Base-by-base conservation (phyloP, 2,888 invertebrate species). In the Synanthedon andrenaeformis region DNA sequence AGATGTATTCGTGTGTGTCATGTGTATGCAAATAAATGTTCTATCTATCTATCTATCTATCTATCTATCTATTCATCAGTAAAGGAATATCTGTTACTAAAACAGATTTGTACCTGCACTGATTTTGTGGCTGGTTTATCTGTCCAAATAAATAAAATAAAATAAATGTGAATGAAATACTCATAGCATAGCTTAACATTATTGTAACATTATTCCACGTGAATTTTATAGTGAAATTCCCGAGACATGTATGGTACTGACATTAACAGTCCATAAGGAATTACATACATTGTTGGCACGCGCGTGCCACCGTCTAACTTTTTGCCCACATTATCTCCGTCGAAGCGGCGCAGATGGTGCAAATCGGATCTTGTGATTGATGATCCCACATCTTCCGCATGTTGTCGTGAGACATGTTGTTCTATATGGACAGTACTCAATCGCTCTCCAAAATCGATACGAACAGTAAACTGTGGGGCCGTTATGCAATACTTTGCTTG, bases 371-470 rank as follows among this genome's bases (percentile, higher is more conserved):
- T 45, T 14, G 67, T 79, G 83, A 83, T 82, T 79, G 78, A 82
- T 78, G 77, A 57, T 63, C 61, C 58, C 56, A 63, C 63, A 66
- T 66, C 79, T 82, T 81, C 82, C 83, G 83, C 81, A 75, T 45
- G 45, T 14, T 82, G 57, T 63, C 67, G 66, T 74, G 70, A 69
- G 72, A 63, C 61, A 57, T 49, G 41, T 53, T 57, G 51, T 28
- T 13, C 52, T 11, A 17, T 51, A 50, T 55, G 52, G 51, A 55
- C 55, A 42, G 35, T 67, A 58, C 58, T 56, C 57, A 56, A 53
- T 58, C 61, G 64, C 69, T 66, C 62, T 67, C 69, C 74, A 64
- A 79, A 82, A 80, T 76, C 67, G 70, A 75, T 76, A 66, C 58
- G 56, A 73, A 77, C 80, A 74, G 79, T 79, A 77, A 70, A 69